Conservation (phyloP, 2,888 invertebrate genomes). For the Adelphocoris suturalis region DNA sequence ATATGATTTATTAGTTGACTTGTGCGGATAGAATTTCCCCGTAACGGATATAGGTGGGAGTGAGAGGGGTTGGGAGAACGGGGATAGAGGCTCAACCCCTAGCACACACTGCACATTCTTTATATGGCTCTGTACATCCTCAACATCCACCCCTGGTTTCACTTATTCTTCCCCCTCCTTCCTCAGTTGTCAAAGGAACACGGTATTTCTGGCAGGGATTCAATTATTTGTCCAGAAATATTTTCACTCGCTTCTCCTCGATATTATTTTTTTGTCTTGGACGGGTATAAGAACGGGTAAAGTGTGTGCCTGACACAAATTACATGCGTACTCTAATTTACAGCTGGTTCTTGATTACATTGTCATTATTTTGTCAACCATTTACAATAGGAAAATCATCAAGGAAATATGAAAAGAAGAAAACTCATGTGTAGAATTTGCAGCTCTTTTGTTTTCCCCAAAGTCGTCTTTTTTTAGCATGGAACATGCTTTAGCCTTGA, state of each 20-base stretch:
- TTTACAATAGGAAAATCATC: too few relatives aligned
- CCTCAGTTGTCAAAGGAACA: conserved; percentile 38
- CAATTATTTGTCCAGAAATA: conserved; percentile 57
- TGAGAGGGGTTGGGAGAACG: not conserved
- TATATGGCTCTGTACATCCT: conserved; percentile 61
- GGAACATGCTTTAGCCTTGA: too few relatives aligned
- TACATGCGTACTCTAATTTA: not conserved
- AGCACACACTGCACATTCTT: conserved; percentile 56
- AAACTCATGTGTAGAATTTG: too few relatives aligned
- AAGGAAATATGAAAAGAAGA: too few relatives aligned
- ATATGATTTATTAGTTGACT: conserved; percentile 63
- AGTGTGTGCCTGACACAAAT: not conserved
- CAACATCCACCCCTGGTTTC: conserved; percentile 44
- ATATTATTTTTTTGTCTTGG: not conserved
- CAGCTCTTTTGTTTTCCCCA: too few relatives aligned
- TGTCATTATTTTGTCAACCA: too few relatives aligned
- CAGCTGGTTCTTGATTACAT: too few relatives aligned
- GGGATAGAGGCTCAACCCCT: not conserved
- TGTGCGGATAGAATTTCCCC: conserved; percentile 67
- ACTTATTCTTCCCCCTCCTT: not conserved
- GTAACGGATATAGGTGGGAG: conserved; percentile 21
- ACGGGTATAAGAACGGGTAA: not conserved
- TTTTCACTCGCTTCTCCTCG: not conserved
- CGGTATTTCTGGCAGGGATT: conserved; percentile 66
- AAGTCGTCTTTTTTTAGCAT: too few relatives aligned